phyloP scores from a whole-genome alignment of 2,797 vertebrate genomes.

The Gallinago stenura region DNA sequence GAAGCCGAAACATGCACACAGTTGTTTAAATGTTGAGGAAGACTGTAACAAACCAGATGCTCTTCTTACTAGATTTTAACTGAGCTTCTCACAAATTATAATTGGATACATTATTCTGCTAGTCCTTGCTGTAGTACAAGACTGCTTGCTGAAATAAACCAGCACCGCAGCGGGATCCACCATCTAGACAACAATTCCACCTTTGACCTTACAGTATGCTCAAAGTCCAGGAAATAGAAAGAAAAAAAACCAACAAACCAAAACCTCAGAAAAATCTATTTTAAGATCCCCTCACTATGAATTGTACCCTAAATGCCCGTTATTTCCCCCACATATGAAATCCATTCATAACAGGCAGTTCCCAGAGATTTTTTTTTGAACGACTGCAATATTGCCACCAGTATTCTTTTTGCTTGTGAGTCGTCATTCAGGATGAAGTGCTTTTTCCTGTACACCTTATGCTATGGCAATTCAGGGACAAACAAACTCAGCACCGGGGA shows the following conservation, averaged over 20 bases:
- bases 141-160: neutral
- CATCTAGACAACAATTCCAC: neutral
- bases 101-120: neutral
- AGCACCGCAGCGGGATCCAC: neutral
- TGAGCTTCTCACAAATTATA: neutral
- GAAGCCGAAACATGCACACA: neutral
- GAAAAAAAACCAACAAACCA: neutral
- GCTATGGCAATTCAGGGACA: neutral
- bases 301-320: neutral
- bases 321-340: neutral
- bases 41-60: conserved; percentile 5
- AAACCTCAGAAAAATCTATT: neutral
- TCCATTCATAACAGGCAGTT: neutral
- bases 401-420: neutral
- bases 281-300: neutral
- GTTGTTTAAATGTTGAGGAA: conserved; percentile 38
- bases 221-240: neutral
- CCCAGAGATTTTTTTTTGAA: neutral
- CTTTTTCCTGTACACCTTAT: neutral
- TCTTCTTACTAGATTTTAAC: conserved; percentile 31
- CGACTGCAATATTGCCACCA: neutral
- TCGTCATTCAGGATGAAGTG: neutral
- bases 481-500: neutral
- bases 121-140: neutral
- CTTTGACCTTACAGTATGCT: neutral